A percentile compares a stretch with the other conserved stretches of the same genome.
Evolutionary conservation across 2,888 invertebrate species (phyloP).

Genomic region (Pediacus dermestoides): DNA sequence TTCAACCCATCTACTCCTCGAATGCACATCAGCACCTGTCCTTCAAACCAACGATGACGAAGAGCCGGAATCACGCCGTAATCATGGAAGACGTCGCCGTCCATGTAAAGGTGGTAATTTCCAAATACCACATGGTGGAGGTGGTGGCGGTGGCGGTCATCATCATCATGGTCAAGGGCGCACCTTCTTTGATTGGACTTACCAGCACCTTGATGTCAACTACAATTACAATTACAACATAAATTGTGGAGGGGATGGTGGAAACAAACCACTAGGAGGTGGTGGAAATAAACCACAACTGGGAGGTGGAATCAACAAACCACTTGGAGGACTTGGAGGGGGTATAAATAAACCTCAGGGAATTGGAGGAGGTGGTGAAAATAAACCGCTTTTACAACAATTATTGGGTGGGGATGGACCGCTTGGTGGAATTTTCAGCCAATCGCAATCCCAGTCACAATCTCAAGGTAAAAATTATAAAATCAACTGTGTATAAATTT

Average conservation of each 20-base stretch:
- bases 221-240: constrained; percentile 37
- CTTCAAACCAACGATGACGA: no score
- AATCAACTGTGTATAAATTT: not conserved
- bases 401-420: constrained; percentile 8
- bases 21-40: no score
- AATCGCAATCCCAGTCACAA: constrained; percentile 15
- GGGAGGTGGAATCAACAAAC: constrained; percentile 16
- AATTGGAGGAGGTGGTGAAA: constrained; percentile 7
- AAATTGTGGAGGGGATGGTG: constrained; percentile 34
- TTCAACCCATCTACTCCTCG: no score
- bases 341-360: not conserved
- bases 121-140: no score
- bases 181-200: constrained; percentile 35
- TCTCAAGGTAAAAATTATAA: constrained; percentile 8
- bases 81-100: no score
- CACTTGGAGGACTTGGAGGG: constrained; percentile 11
- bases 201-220: constrained; percentile 33
- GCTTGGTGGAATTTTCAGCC: no score
- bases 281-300: constrained; percentile 6
- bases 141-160: no score
- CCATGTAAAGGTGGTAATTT: no score
- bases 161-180: no score
- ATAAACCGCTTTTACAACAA: constrained; percentile 12
- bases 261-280: constrained; percentile 16
- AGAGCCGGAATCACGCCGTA: no score